These are phyloP conservation scores for Lampris megalopsis DNA, from an alignment of 2,113 vertebrate genomes.

Conservation along the genomic window DNA sequence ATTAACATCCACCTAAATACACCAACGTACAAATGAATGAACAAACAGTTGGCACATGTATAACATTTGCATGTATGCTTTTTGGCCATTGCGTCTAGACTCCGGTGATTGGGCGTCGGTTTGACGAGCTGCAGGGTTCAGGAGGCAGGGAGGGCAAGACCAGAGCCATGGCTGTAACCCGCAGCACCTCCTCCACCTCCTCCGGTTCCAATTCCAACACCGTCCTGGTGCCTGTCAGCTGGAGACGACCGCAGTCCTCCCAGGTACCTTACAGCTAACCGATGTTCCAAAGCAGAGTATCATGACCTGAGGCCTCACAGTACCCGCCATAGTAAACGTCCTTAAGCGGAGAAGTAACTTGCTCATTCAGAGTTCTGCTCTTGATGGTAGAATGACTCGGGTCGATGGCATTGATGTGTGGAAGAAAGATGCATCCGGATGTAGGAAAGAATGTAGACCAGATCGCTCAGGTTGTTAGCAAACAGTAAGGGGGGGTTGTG, in stretches of 20 bases:
- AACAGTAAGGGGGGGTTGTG: too few relatives aligned
- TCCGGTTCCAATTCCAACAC: slow-evolving; percentile 98
- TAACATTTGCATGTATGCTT: not conserved
- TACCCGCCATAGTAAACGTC: too few relatives aligned
- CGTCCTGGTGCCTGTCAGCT: slow-evolving; percentile 97
- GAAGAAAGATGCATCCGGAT: too few relatives aligned
- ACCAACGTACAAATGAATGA: not conserved
- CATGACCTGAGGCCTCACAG: too few relatives aligned
- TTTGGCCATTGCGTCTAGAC: slow-evolving; percentile 51
- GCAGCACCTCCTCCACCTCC: slow-evolving; percentile 96
- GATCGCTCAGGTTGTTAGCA: too few relatives aligned
- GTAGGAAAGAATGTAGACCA: too few relatives aligned
- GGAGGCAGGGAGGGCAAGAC: slow-evolving; percentile 92
- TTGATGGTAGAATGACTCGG: too few relatives aligned
- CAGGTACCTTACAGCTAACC: slow-evolving; percentile 82
- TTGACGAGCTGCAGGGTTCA: slow-evolving; percentile 93
- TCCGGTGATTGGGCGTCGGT: slow-evolving; percentile 91
- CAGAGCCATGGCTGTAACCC: slow-evolving; percentile 91
- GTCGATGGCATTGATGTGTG: too few relatives aligned
- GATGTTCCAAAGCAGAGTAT: slow-evolving; percentile 6
- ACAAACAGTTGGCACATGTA: not conserved
- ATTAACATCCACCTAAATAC: not conserved
- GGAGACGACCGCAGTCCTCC: slow-evolving; percentile 96
- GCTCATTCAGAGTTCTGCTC: too few relatives aligned
- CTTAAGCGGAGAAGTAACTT: too few relatives aligned